phyloP scores from a whole-genome alignment of 2,888 invertebrate species.

The Vesta saturnalis region DNA sequence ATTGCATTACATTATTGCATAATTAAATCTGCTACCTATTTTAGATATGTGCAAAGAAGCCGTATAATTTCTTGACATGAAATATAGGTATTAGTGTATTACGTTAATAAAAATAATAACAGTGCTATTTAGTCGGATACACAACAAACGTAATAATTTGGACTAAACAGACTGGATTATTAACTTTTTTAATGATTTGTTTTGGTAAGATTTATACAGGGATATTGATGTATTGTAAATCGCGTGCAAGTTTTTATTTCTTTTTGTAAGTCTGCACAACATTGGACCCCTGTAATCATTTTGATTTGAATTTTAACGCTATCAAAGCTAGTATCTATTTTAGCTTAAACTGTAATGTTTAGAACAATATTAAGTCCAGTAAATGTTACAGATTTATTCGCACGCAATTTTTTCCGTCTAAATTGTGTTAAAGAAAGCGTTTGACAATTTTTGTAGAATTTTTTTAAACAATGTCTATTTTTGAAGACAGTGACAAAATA shows the following conservation, averaged over 20 bases:
- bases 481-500: too few species aligned
- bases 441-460: too few species aligned
- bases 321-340: too few species aligned
- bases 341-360: too few species aligned
- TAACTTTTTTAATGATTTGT: conserved; percentile 37
- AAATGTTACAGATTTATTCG: too few species aligned
- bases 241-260: conserved; percentile 40
- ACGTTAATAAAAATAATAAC: background rate
- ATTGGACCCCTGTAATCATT: conserved; percentile 42
- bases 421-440: too few species aligned
- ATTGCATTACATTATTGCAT: conserved; percentile 47
- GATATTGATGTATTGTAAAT: conserved; percentile 42
- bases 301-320: conserved; percentile 24
- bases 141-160: conserved; percentile 33
- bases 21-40: conserved; percentile 37
- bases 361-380: too few species aligned
- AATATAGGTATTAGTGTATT: background rate
- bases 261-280: conserved; percentile 34
- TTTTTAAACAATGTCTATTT: too few species aligned
- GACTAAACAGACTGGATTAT: conserved; percentile 31
- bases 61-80: conserved; percentile 16
- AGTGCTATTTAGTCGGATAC: background rate
- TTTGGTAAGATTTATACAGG: conserved; percentile 34
- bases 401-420: too few species aligned
- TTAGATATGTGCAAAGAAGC: conserved; percentile 23